phyloP scores from a whole-genome alignment of 2,888 invertebrate species.

The Junonia oenone region DNA sequence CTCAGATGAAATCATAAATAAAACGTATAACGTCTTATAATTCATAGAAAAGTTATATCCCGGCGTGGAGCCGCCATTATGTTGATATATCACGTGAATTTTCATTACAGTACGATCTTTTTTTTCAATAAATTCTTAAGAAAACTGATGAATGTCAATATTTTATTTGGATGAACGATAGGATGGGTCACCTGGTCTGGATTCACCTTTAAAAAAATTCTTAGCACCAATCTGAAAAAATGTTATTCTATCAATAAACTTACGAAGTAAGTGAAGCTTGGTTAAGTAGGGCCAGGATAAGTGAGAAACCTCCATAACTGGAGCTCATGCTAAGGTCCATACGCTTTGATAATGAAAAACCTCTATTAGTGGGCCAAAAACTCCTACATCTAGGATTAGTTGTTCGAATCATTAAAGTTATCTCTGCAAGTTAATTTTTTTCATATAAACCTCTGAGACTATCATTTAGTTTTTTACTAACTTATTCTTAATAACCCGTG shows the following conservation, averaged over 20 bases:
- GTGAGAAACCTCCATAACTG: too few relatives aligned
- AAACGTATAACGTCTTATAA: slow-evolving; percentile 5
- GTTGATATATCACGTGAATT: slow-evolving; percentile 14
- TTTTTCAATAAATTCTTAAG: slow-evolving; percentile 9
- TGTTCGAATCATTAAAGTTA: too few relatives aligned
- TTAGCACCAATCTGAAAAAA: background rate
- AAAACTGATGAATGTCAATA: slow-evolving; percentile 14
- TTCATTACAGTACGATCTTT: slow-evolving; percentile 10
- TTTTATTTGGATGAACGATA: slow-evolving; percentile 12
- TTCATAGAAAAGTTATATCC: slow-evolving; percentile 7
- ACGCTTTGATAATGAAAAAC: too few relatives aligned
- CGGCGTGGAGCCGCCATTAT: background rate
- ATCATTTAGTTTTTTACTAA: too few relatives aligned
- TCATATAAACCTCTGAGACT: too few relatives aligned
- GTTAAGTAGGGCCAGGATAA: too few relatives aligned
- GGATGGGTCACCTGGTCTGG: background rate
- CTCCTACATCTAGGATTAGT: too few relatives aligned
- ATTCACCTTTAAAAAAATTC: background rate
- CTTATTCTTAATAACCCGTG: too few relatives aligned
- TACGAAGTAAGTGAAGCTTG: too few relatives aligned
- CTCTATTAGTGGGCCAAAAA: too few relatives aligned
- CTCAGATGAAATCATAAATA: slow-evolving; percentile 10
- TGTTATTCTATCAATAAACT: background rate
- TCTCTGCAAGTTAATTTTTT: too few relatives aligned
- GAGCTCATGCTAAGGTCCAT: too few relatives aligned